Evolutionary conservation across 2,888 invertebrate species (phyloP), one percentile per base, ranked within the genome.

Genomic region (Deroplatys truncata): DNA sequence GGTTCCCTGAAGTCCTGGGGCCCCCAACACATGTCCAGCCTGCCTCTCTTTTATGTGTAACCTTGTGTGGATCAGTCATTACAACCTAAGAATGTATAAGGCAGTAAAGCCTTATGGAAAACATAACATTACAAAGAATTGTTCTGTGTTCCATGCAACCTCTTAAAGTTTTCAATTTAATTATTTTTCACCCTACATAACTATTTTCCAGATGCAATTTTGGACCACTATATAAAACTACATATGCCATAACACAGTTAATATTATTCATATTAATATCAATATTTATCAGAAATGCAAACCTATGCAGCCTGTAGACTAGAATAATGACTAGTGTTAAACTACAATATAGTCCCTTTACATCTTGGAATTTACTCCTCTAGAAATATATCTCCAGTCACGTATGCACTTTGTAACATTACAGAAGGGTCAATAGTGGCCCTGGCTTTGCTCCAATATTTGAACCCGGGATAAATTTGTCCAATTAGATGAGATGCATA

Each of bases 401-500:
- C 86, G 82, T 91, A 91, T 31, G 89, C 88, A 86, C 90, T 90
- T 86, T 88, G 84, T 31, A 91, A 90, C 84, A 90, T 89, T 9
- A 49, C 16, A 29, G 25, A 49, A 13, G 91, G 90, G 88, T 91
- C 91, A 25, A 90, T 10, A 56, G 86, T 83, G 10, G 49, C 31
- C 84, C 89, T 88, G 0, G 88, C 87, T 29, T 90, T 84, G 84
- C 88, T 84, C 90, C 90, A 91, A 16, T 88, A 88, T 31, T 86
- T 88, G 56, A 85, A 91, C 31, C 89, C 91, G n/a, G 90, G 91
- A 89, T 89, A 90, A 88, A 87, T 88, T 49, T 89, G 89, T 31
- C 84, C 89, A 83, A 90, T 90, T 49, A 91, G 88, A 56, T 89
- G 89, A 15, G 88, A 88, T 16, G 89, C 89, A 87, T 89, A 91